phyloP scores from a whole-genome alignment of 1,140 invertebrate genomes.

The Lucilia sericata region DNA sequence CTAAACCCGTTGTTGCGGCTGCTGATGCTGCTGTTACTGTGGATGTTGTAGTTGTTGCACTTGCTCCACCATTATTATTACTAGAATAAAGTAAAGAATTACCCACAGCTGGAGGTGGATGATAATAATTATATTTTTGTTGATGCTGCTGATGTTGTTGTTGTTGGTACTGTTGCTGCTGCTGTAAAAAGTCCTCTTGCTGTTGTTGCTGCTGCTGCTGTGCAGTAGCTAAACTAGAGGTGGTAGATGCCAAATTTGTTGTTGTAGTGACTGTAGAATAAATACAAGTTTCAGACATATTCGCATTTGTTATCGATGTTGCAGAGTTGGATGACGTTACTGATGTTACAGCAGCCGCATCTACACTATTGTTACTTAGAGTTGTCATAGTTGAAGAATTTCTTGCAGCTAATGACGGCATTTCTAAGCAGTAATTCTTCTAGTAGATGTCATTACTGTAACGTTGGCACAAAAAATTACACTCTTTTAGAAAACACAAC shows the following conservation, averaged over 20 bases:
- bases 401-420: conserved; percentile 31
- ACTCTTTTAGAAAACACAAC: neutral
- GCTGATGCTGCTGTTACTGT: conserved; percentile 28
- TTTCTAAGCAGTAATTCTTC: conserved; percentile 12
- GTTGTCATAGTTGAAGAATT: conserved; percentile 18
- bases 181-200: conserved; percentile 49
- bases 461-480: neutral
- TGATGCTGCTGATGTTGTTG: conserved; percentile 54
- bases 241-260: conserved; percentile 1
- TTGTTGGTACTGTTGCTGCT: conserved; percentile 52
- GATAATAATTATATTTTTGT: conserved; percentile 52
- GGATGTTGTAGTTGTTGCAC: conserved; percentile 27
- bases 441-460: conserved; percentile 28
- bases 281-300: conserved; percentile 49
- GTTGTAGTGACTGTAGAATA: conserved; percentile 24
- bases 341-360: conserved; percentile 7
- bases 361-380: neutral
- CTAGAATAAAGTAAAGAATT: conserved; percentile 54
- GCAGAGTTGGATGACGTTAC: conserved; percentile 46
- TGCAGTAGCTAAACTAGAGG: neutral
- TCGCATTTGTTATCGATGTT: conserved; percentile 41
- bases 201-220: conserved; percentile 44
- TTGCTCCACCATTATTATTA: conserved; percentile 53
- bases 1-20: conserved; percentile 47
- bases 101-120: conserved; percentile 51